Evolutionary conservation across 2,797 vertebrate genomes (phyloP), one percentile per base, ranked within the genome.

Genomic region (Acanthurus tractus): DNA sequence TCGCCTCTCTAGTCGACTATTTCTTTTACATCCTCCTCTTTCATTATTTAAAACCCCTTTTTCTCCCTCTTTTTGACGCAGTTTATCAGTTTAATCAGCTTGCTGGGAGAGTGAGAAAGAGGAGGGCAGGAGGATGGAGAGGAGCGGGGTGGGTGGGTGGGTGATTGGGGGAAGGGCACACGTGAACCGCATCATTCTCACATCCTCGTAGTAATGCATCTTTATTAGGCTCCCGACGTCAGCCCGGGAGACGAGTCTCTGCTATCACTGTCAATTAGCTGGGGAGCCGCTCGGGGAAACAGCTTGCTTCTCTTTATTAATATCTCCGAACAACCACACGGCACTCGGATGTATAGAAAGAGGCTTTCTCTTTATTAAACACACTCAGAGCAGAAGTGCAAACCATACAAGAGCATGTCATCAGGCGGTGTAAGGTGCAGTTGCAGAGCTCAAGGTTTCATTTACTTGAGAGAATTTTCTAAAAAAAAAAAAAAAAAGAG

Each of bases 201-300:
- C 79, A 70, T 74, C 70, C 79, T 82, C 17, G 23, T 61, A 78
- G 86, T 85, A 81, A 92, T 91, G 87, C 82, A 83, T 92, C 92
- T 93, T 94, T 91, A 93, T 93, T 89, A 93, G 82, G 71, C 84
- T 80, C 82, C 86, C 79, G 53, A 64, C 85, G 74, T 89, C 81
- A 80, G 79, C 88, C 86, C 84, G 72, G 73, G 86, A 92, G 89
- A 91, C 75, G 63, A 78, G 84, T 57, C 83, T 85, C 62, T 49
- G 87, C 89, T 82, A 91, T 91, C 90, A 88, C 87, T 90, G 92
- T 91, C 92, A 91, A 90, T 92, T 92, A 92, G 88, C 81, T 66
- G 57, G 64, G 75, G 78, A 81, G 86, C 46, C 48, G 57, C 70
- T 82, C 6, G 54, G 67, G 84, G 76, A 73, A 54, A 49, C 23